These are phyloP conservation scores for Anguilla obscura DNA, from an alignment of 2,797 vertebrate species.

Conservation along the genomic window DNA sequence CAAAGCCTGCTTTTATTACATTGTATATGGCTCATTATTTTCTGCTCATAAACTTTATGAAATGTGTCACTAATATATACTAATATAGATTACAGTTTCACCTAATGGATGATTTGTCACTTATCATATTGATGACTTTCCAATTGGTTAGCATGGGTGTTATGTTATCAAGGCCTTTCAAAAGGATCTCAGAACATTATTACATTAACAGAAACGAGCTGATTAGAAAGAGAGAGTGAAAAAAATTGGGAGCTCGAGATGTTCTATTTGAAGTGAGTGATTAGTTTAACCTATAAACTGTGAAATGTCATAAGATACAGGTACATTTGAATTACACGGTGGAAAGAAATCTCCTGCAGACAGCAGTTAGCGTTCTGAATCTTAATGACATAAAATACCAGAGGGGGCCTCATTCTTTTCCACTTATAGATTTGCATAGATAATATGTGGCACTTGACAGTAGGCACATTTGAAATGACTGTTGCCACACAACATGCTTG, in stretches of 20 bases:
- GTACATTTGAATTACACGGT: not conserved
- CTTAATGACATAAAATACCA: slow-evolving; percentile 66
- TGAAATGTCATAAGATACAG: slow-evolving; percentile 10
- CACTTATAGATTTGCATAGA: slow-evolving; percentile 36
- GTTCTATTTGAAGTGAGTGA: slow-evolving; percentile 17
- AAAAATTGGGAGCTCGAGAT: not conserved
- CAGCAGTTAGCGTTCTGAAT: slow-evolving; percentile 50
- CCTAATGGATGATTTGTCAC: not conserved
- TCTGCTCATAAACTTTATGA: not conserved
- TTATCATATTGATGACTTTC: not conserved
- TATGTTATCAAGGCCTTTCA: not conserved
- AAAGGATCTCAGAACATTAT: not conserved
- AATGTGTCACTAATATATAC: not conserved
- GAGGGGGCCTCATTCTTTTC: slow-evolving; percentile 51
- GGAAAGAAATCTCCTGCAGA: not conserved
- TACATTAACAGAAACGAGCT: not conserved
- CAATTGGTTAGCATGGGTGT: not conserved
- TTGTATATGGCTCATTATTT: not conserved
- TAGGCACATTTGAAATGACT: not conserved
- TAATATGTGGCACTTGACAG: not conserved
- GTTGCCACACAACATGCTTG: not conserved
- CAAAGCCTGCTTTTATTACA: not conserved
- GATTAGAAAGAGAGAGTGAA: not conserved
- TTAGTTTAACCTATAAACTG: slow-evolving; percentile 5
- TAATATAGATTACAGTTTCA: not conserved